These are phyloP conservation scores for Callinectes sapidus DNA, from an alignment of 2,888 invertebrate genomes.

Conservation along the genomic window DNA sequence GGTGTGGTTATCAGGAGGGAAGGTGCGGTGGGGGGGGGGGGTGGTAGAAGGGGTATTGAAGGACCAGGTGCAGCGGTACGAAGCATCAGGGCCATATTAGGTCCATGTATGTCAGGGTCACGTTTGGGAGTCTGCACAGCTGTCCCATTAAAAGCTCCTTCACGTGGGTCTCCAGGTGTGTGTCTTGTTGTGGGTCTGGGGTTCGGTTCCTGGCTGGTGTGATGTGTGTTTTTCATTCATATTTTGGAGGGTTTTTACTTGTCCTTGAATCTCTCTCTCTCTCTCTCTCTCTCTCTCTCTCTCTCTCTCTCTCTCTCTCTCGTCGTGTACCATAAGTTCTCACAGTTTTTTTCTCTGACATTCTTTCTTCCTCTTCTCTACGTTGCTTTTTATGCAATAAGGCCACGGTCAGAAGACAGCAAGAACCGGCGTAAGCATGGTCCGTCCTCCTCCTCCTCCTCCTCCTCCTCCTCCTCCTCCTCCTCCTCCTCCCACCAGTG, in stretches of 20 bases:
- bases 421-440: not conserved
- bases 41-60: not conserved
- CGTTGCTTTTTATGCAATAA: not conserved
- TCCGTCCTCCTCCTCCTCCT: too few relatives aligned
- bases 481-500: not conserved
- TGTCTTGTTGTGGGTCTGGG: not conserved
- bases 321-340: not conserved
- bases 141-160: not conserved
- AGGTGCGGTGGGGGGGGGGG: not conserved
- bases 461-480: not conserved
- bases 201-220: not conserved
- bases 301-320: slow-evolving; percentile 42
- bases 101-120: slow-evolving; percentile 15
- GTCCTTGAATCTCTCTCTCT: slow-evolving; percentile 27
- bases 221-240: not conserved
- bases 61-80: not conserved
- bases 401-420: not conserved
- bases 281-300: slow-evolving; percentile 42
- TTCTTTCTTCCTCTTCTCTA: not conserved
- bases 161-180: not conserved
- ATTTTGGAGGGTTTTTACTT: not conserved
- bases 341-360: not conserved
- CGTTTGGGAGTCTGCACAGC: not conserved
- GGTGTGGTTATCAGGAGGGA: not conserved
- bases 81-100: not conserved